A percentile compares a stretch with the other conserved stretches of the same genome.
phyloP scores from a whole-genome alignment of 2,797 vertebrate genomes.

The Spizella passerina region DNA sequence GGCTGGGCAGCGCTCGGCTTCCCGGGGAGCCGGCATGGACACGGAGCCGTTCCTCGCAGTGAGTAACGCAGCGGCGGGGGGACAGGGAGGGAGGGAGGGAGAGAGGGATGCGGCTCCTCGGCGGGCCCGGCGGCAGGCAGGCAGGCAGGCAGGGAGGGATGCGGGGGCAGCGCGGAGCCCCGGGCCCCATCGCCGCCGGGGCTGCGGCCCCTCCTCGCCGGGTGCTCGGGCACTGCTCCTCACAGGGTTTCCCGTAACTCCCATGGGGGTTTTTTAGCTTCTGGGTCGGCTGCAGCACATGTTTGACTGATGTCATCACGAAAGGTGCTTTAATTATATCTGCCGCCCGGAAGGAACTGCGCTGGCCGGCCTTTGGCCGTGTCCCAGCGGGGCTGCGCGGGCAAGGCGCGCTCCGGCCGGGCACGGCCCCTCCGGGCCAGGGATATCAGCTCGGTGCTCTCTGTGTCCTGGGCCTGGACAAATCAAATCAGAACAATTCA shows the following conservation, averaged over 20 bases:
- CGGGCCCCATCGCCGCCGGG: background rate
- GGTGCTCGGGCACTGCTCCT: accelerated
- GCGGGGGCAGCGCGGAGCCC: background rate
- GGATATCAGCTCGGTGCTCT: accelerated
- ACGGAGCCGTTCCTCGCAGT: background rate
- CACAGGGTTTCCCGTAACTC: accelerated
- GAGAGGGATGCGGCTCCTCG: background rate
- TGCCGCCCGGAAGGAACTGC: background rate
- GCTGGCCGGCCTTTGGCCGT: background rate
- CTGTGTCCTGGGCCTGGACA: no score
- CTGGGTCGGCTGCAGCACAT: background rate
- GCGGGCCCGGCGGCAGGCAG: background rate
- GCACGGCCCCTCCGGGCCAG: background rate
- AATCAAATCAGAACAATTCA: no score
- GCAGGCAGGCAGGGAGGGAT: background rate
- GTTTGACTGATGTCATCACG: background rate
- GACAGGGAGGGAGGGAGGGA: background rate
- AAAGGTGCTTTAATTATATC: accelerated
- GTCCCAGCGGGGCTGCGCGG: background rate
- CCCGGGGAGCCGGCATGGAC: background rate
- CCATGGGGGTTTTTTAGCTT: background rate
- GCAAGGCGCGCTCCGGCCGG: background rate
- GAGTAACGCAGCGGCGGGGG: background rate
- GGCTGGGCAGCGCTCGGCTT: background rate
- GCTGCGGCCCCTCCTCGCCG: background rate